A percentile compares a stretch with the other conserved stretches of the same genome.
These are phyloP conservation scores for Druceiella hillmani DNA, from an alignment of 2,888 invertebrate species.

Conservation along the genomic window DNA sequence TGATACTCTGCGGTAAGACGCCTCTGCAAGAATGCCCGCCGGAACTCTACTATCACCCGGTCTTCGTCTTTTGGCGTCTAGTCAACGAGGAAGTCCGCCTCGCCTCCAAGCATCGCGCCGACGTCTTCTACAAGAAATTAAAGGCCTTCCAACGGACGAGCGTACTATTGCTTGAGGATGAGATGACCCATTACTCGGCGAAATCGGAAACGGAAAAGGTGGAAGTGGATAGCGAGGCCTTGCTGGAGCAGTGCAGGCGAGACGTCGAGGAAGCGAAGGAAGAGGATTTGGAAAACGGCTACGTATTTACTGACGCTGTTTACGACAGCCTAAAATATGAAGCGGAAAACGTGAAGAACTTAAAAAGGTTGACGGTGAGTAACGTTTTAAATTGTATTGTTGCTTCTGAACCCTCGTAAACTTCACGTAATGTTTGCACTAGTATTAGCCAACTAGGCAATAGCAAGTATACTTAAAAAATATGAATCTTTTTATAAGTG, in stretches of 20 bases:
- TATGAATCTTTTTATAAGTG: too few relatives aligned
- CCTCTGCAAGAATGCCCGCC: conserved; percentile 61
- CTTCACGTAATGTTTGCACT: too few relatives aligned
- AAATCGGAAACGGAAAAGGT: conserved; percentile 37
- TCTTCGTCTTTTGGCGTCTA: conserved; percentile 60
- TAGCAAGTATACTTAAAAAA: too few relatives aligned
- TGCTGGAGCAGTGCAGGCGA: conserved; percentile 34
- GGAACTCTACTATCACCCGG: conserved; percentile 60
- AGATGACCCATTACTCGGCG: not conserved
- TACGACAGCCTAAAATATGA: conserved; percentile 58
- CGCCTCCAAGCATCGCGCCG: conserved; percentile 44
- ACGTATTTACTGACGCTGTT: conserved; percentile 53
- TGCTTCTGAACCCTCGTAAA: too few relatives aligned
- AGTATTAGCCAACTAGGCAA: too few relatives aligned
- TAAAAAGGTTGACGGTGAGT: conserved; percentile 55
- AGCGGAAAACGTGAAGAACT: conserved; percentile 51
- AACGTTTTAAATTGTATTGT: too few relatives aligned
- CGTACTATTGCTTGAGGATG: conserved; percentile 27
- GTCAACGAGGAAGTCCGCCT: conserved; percentile 47
- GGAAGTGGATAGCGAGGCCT: conserved; percentile 33
- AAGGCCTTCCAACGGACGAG: conserved; percentile 38
- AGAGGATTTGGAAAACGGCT: conserved; percentile 49
- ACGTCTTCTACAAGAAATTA: conserved; percentile 43
- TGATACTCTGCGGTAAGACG: conserved; percentile 62
- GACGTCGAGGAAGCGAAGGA: conserved; percentile 37